phyloP scores from a whole-genome alignment of 1,140 invertebrate genomes.

The Sarcophaga bullata region DNA sequence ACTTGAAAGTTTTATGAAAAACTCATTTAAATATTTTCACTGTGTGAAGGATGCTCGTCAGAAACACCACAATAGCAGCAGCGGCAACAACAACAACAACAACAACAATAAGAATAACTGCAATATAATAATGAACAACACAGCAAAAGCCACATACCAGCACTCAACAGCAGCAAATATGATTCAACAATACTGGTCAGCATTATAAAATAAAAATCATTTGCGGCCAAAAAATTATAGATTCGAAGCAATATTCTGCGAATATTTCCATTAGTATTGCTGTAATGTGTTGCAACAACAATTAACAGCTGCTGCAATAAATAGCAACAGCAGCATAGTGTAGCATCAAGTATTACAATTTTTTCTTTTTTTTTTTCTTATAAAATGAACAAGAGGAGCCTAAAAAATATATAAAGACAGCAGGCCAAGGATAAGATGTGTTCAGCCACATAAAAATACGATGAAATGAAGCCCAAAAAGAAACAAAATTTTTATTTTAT shows the following conservation, averaged over 20 bases:
- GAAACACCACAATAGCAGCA: neutral
- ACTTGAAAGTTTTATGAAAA: constrained; percentile 16
- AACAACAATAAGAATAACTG: too few species aligned
- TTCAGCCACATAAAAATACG: neutral
- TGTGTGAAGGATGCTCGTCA: neutral
- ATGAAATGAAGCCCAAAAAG: neutral
- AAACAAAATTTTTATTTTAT: neutral
- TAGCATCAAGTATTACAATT: neutral
- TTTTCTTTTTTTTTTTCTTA: neutral
- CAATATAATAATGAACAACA: too few species aligned
- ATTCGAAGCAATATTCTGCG: neutral
- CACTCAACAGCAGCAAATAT: too few species aligned
- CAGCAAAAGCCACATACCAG: too few species aligned
- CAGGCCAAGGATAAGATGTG: constrained; percentile 6
- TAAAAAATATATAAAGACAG: too few species aligned
- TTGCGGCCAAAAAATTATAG: neutral
- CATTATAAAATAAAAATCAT: too few species aligned
- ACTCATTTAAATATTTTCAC: constrained; percentile 22
- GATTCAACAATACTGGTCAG: too few species aligned
- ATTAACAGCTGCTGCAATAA: neutral
- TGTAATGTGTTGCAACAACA: neutral
- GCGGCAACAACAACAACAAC: neutral
- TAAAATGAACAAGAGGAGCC: too few species aligned
- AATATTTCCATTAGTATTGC: too few species aligned
- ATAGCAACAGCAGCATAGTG: neutral